A percentile compares a stretch with the other conserved stretches of the same genome.
Conservation (phyloP, 2,113 vertebrate species). For the Rhineura floridana region DNA sequence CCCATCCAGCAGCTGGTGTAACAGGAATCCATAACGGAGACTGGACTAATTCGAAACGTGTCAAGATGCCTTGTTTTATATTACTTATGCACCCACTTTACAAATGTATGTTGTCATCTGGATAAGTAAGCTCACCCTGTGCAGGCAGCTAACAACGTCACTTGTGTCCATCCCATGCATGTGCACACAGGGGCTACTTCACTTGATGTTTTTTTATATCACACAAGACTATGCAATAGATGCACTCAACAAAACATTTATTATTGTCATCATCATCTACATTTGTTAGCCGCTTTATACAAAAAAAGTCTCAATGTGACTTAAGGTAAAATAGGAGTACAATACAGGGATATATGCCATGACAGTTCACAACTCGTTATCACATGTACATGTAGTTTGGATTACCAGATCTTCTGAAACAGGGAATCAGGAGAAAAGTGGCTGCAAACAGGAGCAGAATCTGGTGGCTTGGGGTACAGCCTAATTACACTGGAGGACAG, state of each 20-base stretch:
- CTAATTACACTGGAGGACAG: no score
- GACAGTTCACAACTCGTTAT: background rate
- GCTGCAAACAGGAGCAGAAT: background rate
- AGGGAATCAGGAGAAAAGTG: background rate
- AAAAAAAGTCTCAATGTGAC: background rate
- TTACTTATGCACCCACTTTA: background rate
- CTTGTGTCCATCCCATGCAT: background rate
- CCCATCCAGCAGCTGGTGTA: background rate
- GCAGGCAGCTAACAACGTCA: background rate
- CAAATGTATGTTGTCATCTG: background rate
- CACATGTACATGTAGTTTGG: background rate
- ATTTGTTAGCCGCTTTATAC: no score
- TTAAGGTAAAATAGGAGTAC: no score
- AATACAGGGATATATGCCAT: background rate
- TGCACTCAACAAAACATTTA: background rate
- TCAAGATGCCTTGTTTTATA: background rate
- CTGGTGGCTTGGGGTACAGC: no score
- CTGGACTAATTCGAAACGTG: background rate
- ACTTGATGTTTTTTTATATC: background rate
- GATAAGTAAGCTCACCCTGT: background rate
- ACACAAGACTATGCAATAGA: no score
- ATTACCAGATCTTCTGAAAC: background rate
- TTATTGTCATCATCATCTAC: no score
- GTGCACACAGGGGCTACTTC: background rate
- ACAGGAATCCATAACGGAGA: background rate